Evolutionary conservation across 1,140 invertebrate species (phyloP).

Genomic region (Homarus americanus): DNA sequence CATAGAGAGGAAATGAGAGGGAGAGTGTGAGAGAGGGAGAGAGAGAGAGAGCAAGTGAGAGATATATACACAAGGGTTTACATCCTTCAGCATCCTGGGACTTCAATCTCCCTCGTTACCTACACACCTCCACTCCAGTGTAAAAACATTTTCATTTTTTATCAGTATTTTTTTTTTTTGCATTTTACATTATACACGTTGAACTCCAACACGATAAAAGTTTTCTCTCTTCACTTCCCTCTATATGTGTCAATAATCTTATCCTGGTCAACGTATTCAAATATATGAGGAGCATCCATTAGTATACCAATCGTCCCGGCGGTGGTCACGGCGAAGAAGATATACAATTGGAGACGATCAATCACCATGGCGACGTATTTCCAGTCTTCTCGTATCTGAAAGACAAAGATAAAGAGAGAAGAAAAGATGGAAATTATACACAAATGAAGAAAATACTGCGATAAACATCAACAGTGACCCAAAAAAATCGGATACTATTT

Average conservation of each 20-base stretch:
- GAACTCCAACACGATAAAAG: constrained; percentile 20
- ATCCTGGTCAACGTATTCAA: constrained; percentile 98
- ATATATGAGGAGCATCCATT: constrained; percentile 99
- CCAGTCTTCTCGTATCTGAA: constrained; percentile 98
- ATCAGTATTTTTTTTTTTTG: constrained; percentile 26
- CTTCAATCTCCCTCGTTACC: not conserved
- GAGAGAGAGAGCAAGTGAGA: constrained; percentile 14
- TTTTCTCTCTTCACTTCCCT: constrained; percentile 82
- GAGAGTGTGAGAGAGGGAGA: no score
- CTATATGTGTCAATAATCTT: constrained; percentile 96
- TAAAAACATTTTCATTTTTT: constrained; percentile 15
- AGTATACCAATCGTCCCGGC: constrained; percentile 96
- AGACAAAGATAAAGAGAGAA: not conserved
- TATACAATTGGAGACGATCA: constrained; percentile 96
- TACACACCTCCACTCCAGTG: constrained; percentile 3
- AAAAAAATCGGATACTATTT: no score
- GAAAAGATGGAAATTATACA: not conserved
- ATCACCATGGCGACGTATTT: constrained; percentile 99
- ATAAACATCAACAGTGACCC: no score
- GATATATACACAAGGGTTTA: constrained; percentile 26
- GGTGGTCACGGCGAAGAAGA: constrained; percentile 98
- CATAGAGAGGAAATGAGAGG: constrained; percentile 34
- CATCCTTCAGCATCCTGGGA: constrained; percentile 2
- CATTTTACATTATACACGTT: constrained; percentile 72
- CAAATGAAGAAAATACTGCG: no score